Conservation (phyloP, 1,140 invertebrate species). For the Micrasema longulum region DNA sequence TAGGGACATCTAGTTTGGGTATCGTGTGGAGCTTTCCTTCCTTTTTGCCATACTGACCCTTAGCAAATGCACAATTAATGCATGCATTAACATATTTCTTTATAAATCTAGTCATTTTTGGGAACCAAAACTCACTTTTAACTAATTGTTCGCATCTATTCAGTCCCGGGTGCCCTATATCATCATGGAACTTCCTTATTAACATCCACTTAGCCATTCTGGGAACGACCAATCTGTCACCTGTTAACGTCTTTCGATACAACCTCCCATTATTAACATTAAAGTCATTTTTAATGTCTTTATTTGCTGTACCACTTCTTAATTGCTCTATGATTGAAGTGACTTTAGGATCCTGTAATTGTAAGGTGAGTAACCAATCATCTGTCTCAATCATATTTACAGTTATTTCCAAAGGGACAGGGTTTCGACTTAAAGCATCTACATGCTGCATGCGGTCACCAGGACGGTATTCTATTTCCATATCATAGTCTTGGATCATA, state of each 20-base stretch:
- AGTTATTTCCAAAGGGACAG: not conserved
- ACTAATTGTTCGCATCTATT: not conserved
- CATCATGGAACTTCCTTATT: not conserved
- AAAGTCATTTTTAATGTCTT: not conserved
- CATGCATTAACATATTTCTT: not conserved
- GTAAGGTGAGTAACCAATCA: not conserved
- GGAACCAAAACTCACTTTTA: not conserved
- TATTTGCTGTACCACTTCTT: not conserved
- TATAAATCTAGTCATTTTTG: not conserved
- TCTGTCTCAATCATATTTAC: not conserved
- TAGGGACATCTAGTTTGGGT: not conserved
- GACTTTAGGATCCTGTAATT: not conserved
- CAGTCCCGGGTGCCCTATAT: not conserved
- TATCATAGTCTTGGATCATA: not conserved
- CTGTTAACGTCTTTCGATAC: not conserved
- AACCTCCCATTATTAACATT: not conserved
- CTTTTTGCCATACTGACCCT: not conserved
- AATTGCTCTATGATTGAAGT: not conserved
- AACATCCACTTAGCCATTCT: constrained; percentile 2
- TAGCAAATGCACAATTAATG: not conserved
- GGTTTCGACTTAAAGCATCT: constrained; percentile 3
- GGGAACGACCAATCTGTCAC: not conserved
- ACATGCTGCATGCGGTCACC: not conserved
- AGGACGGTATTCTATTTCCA: not conserved
- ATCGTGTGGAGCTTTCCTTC: not conserved